Conservation (phyloP, 2,888 invertebrate species). For the Oasisia sp. region DNA sequence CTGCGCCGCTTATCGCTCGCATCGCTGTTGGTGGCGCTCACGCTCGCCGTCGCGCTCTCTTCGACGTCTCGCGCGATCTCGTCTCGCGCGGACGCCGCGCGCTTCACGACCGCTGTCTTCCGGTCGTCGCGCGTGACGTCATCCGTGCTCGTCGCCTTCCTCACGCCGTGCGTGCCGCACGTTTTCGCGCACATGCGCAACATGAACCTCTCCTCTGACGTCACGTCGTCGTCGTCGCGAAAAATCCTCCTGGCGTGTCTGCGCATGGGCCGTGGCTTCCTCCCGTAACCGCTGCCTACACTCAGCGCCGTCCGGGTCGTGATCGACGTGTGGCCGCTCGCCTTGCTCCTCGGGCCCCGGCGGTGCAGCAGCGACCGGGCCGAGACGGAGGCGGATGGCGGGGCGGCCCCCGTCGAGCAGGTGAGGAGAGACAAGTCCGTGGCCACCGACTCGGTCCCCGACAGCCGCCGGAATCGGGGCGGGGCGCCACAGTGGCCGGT, state of each 20-base stretch:
- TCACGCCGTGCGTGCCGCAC: background rate
- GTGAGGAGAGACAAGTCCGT: background rate
- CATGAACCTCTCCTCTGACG: conserved; percentile 13
- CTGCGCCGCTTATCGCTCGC: background rate
- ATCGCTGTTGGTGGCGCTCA: background rate
- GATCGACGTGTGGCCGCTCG: background rate
- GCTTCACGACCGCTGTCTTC: background rate
- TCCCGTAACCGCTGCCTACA: background rate
- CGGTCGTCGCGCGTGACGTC: background rate
- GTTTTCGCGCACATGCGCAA: background rate
- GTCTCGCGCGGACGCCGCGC: background rate
- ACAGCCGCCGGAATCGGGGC: background rate
- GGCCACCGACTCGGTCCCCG: background rate
- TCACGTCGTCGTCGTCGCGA: background rate
- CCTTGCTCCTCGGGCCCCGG: background rate
- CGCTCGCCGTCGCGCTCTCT: background rate
- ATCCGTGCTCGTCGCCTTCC: background rate
- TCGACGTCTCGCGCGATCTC: background rate
- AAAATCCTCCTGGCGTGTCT: background rate
- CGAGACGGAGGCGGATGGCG: background rate
- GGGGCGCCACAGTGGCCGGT: background rate
- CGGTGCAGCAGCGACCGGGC: background rate
- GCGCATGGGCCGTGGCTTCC: background rate
- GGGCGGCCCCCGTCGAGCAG: background rate
- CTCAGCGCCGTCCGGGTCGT: background rate